Evolutionary conservation across 2,113 vertebrate genomes (phyloP).

Genomic region (Crotalus viridis): DNA sequence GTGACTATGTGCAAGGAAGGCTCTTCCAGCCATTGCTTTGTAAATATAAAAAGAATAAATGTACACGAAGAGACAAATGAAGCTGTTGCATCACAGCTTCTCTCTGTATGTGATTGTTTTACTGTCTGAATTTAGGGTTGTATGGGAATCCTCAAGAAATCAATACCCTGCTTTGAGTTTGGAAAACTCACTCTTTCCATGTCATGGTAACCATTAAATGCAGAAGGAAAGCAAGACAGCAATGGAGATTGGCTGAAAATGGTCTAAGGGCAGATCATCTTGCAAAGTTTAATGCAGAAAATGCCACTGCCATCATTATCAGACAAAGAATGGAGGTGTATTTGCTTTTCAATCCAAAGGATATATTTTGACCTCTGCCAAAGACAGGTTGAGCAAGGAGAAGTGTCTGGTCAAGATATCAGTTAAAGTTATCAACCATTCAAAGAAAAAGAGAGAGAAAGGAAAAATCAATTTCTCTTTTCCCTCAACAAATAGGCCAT

Average conservation of each 20-base stretch:
- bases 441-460: background rate
- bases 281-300: slow-evolving; percentile 38
- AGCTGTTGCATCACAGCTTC: background rate
- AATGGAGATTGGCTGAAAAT: slow-evolving; percentile 17
- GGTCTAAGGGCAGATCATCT: slow-evolving; percentile 16
- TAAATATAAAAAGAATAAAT: background rate
- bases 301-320: slow-evolving; percentile 3
- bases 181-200: slow-evolving; percentile 22
- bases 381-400: slow-evolving; percentile 22
- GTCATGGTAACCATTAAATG: slow-evolving; percentile 22
- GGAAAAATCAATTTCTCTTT: slow-evolving; percentile 35
- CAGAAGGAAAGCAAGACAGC: background rate
- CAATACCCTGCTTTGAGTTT: slow-evolving; percentile 18
- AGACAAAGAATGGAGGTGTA: slow-evolving; percentile 36
- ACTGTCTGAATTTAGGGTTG: slow-evolving; percentile 30
- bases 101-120: slow-evolving; percentile 40
- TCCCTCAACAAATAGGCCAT: slow-evolving; percentile 50
- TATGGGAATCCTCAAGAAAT: slow-evolving; percentile 42
- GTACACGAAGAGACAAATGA: background rate
- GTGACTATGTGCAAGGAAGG: background rate
- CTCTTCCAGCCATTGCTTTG: background rate
- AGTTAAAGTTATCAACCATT: slow-evolving; percentile 44
- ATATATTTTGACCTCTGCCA: slow-evolving; percentile 43
- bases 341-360: slow-evolving; percentile 54
- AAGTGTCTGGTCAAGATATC: slow-evolving; percentile 33